These are phyloP conservation scores for Nomada goodeniana DNA, from an alignment of 2,888 invertebrate genomes.

Conservation along the genomic window DNA sequence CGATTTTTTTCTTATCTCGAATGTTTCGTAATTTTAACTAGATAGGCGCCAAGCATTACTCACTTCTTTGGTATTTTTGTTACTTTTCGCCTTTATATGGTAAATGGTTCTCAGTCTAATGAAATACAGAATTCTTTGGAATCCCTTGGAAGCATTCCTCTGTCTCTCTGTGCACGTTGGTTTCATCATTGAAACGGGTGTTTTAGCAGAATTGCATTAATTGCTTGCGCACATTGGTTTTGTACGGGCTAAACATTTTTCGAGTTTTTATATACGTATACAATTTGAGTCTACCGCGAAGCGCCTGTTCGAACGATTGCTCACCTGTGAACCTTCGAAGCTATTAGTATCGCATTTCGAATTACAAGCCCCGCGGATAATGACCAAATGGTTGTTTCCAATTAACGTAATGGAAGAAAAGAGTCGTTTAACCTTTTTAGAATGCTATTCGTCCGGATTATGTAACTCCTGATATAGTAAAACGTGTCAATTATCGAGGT, in stretches of 20 bases:
- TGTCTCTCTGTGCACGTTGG: no score
- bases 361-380: neutral
- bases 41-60: neutral
- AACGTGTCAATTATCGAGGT: neutral
- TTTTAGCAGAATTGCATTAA: no score
- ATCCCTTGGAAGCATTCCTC: neutral
- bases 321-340: neutral
- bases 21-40: neutral
- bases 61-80: neutral
- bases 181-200: no score
- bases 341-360: neutral
- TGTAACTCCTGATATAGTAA: neutral
- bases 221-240: no score
- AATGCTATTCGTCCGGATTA: neutral
- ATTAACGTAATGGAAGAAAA: slow-evolving; percentile 1
- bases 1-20: neutral
- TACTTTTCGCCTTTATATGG: neutral
- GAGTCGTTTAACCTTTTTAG: neutral
- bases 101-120: neutral
- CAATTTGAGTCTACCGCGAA: neutral
- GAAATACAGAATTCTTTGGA: no score
- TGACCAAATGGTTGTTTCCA: neutral
- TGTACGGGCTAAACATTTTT: neutral
- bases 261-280: neutral
- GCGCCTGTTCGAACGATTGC: neutral